Percentiles rank a stretch among this genome's conserved stretches.
phyloP scores from a whole-genome alignment of 2,888 invertebrate genomes.

The Craniophora ligustri region DNA sequence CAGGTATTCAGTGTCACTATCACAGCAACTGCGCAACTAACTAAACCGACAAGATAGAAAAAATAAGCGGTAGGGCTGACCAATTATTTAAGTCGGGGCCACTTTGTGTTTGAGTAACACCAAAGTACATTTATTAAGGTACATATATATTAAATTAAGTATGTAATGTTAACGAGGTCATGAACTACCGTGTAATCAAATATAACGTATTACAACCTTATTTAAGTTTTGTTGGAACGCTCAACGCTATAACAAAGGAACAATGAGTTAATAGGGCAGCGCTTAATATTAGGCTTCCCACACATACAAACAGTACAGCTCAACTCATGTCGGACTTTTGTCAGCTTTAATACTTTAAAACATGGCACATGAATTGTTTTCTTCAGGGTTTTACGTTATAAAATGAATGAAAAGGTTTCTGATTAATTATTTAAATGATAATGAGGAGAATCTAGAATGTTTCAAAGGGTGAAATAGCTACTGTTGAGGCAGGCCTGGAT shows the following conservation, averaged over 20 bases:
- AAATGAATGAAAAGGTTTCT: too few species aligned
- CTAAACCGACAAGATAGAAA: too few species aligned
- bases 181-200: background rate
- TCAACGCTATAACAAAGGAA: conserved; percentile 6
- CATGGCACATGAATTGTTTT: conserved; percentile 28
- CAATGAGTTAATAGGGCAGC: conserved; percentile 5
- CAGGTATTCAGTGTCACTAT: too few species aligned
- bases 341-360: conserved; percentile 37
- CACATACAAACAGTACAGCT: conserved; percentile 30
- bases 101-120: too few species aligned
- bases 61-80: too few species aligned
- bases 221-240: conserved; percentile 12
- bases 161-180: background rate
- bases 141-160: background rate
- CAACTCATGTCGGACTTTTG: conserved; percentile 24
- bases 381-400: conserved; percentile 26
- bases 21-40: too few species aligned
- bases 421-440: too few species aligned
- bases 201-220: background rate
- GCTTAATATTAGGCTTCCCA: conserved; percentile 21
- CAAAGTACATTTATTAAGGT: too few species aligned
- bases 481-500: too few species aligned
- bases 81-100: too few species aligned
- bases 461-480: too few species aligned
- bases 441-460: background rate